phyloP scores from a whole-genome alignment of 2,113 vertebrate species.

The Ploceus nigricollis region DNA sequence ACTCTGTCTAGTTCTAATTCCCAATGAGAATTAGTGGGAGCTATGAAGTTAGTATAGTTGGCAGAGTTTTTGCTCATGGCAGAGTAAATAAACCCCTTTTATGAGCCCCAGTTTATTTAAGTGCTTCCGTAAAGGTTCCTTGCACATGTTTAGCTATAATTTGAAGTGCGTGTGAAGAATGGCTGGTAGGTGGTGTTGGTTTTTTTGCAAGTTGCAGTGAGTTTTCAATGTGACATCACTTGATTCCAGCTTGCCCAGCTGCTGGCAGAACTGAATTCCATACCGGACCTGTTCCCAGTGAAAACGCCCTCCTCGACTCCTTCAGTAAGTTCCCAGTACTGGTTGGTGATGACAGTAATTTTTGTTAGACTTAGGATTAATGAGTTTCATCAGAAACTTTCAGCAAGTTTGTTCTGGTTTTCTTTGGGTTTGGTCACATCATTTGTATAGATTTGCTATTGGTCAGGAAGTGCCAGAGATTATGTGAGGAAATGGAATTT shows the following conservation, averaged over 20 bases:
- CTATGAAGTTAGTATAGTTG: background rate
- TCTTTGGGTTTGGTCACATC: background rate
- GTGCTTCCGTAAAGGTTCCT: background rate
- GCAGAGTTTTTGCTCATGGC: background rate
- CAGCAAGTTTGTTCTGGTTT: background rate
- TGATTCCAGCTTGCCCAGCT: slow-evolving; percentile 86
- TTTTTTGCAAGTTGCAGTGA: background rate
- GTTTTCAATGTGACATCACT: background rate
- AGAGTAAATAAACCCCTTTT: background rate
- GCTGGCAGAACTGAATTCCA: slow-evolving; percentile 86
- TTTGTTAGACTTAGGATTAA: background rate
- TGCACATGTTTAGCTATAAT: background rate
- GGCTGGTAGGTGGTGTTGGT: background rate
- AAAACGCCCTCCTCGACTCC: slow-evolving; percentile 61
- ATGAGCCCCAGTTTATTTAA: background rate
- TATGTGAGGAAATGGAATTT: background rate
- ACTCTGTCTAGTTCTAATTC: background rate
- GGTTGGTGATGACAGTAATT: background rate
- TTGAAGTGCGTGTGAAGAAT: background rate
- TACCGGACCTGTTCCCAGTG: slow-evolving; percentile 81
- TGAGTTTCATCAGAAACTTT: background rate
- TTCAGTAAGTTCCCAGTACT: slow-evolving; percentile 72
- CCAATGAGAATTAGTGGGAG: background rate
- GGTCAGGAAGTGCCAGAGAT: background rate
- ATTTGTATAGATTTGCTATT: background rate